phyloP scores from a whole-genome alignment of 2,113 vertebrate genomes.

The Nematolebias whitei region DNA sequence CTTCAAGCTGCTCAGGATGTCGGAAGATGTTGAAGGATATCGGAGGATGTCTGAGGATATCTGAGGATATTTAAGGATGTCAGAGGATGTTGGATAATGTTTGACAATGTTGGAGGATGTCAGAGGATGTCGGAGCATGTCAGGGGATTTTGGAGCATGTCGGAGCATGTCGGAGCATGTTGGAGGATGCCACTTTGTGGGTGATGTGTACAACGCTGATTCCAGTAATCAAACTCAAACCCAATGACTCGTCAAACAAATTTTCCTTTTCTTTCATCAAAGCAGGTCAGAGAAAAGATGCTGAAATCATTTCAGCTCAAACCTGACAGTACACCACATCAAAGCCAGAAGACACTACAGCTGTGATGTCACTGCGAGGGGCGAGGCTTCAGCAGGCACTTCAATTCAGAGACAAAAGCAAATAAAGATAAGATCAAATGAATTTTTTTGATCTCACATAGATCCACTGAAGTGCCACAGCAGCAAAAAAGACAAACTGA shows the following conservation, averaged over 20 bases:
- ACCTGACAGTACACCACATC: slow-evolving; percentile 33
- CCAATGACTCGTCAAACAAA: not conserved
- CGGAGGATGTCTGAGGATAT: no score
- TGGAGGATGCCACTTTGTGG: no score
- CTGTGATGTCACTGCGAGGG: slow-evolving; percentile 15
- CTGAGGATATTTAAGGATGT: not conserved
- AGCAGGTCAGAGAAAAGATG: slow-evolving; percentile 45
- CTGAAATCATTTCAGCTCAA: slow-evolving; percentile 36
- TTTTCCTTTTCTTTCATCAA: not conserved
- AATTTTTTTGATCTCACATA: slow-evolving; percentile 4
- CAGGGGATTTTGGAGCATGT: no score
- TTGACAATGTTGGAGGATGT: no score
- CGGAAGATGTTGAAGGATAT: no score
- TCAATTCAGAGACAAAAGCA: not conserved
- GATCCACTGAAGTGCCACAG: not conserved
- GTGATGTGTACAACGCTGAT: slow-evolving; percentile 34
- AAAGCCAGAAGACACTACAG: not conserved
- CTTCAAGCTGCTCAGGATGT: no score
- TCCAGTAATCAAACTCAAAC: slow-evolving; percentile 19
- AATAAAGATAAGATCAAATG: slow-evolving; percentile 13
- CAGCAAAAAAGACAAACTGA: not conserved
- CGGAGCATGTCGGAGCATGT: no score
- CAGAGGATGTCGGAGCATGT: no score
- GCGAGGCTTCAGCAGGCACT: not conserved
- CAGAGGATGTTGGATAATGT: no score